Evolutionary conservation across 1,140 invertebrate species (phyloP).

Genomic region (Drosophila malerkotliana): DNA sequence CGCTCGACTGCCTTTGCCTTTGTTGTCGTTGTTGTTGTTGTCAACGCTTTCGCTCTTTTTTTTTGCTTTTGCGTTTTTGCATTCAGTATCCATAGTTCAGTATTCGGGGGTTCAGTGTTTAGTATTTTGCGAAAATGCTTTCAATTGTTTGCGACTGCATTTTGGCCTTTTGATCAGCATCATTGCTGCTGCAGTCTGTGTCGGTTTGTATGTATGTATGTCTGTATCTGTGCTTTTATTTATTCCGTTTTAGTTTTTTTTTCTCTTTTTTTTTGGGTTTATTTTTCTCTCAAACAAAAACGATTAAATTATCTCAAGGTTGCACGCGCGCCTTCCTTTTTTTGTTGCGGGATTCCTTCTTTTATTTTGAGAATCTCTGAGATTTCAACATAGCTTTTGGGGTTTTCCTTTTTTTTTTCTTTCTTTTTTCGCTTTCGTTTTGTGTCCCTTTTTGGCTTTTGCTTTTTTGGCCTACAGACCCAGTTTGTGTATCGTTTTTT

Average conservation of each 20-base stretch:
- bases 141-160: conserved; percentile 64
- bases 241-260: not conserved
- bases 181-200: conserved; percentile 12
- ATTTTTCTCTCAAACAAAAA: conserved; percentile 58
- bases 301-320: conserved; percentile 81
- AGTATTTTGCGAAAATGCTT: conserved; percentile 44
- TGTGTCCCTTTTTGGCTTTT: not conserved
- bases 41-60: conserved; percentile 32
- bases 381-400: conserved; percentile 23
- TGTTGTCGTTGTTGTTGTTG: conserved; percentile 6
- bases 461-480: conserved; percentile 42
- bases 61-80: conserved; percentile 22
- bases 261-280: not conserved
- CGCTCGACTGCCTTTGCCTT: too few relatives aligned
- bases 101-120: too few relatives aligned
- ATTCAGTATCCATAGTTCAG: too few relatives aligned
- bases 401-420: not conserved
- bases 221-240: conserved; percentile 16
- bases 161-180: conserved; percentile 36
- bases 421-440: not conserved
- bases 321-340: conserved; percentile 66
- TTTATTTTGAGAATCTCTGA: conserved; percentile 25
- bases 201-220: conserved; percentile 11
- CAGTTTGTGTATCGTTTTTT: conserved; percentile 13
- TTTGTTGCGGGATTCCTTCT: conserved; percentile 5